Evolutionary conservation across 2,113 vertebrate genomes (phyloP).

Genomic region (Hyperopisus bebe): DNA sequence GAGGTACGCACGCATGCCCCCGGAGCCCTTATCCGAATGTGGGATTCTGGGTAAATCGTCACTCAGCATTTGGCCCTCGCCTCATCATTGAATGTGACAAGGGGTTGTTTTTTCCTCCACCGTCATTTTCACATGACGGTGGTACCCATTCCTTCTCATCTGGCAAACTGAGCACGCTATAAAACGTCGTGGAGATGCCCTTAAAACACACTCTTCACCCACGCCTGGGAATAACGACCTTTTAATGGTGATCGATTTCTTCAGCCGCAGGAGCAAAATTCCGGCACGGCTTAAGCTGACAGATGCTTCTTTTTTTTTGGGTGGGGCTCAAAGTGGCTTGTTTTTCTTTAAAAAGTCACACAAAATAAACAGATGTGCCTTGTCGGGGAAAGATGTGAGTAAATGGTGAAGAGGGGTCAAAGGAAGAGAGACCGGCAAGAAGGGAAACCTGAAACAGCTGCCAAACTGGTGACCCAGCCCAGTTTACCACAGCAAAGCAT

Average conservation of each 20-base stretch:
- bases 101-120: neutral
- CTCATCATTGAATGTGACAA: neutral
- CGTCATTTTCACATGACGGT: neutral
- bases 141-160: neutral
- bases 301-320: neutral
- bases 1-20: neutral
- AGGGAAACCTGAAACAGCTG: conserved; percentile 9
- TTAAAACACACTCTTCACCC: neutral
- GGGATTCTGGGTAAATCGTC: neutral
- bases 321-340: neutral
- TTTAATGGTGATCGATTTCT: neutral
- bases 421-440: neutral
- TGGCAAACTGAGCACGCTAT: neutral
- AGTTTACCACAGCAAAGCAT: neutral
- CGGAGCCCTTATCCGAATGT: neutral
- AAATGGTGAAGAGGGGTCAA: neutral
- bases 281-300: neutral
- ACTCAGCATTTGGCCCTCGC: neutral
- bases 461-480: neutral
- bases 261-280: neutral
- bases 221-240: neutral
- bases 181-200: neutral
- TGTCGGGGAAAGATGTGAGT: neutral
- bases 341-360: neutral
- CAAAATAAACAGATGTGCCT: neutral